phyloP scores from a whole-genome alignment of 1,140 invertebrate genomes.

The Geopemphigus sp. region DNA sequence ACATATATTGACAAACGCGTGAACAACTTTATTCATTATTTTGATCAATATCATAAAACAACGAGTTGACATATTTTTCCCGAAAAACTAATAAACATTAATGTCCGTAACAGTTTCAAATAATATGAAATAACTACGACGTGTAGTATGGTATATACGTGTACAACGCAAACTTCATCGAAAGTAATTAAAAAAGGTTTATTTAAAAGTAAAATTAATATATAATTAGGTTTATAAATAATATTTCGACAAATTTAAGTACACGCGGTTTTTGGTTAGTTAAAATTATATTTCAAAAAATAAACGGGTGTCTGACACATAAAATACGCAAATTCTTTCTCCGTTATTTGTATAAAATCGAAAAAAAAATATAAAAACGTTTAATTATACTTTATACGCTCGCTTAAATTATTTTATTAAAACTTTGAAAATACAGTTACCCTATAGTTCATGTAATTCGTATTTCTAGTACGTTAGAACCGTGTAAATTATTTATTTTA shows the following conservation, averaged over 20 bases:
- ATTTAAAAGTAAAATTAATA: neutral
- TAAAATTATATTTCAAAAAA: neutral
- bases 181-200: neutral
- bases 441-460: too few relatives aligned
- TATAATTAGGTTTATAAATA: neutral
- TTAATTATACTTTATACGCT: too few relatives aligned
- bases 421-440: too few relatives aligned
- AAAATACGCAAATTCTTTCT: too few relatives aligned
- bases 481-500: too few relatives aligned
- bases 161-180: neutral
- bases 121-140: neutral
- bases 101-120: neutral
- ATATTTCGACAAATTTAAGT: neutral
- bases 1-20: neutral
- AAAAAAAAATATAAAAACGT: too few relatives aligned
- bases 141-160: neutral
- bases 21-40: neutral
- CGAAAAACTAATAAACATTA: neutral
- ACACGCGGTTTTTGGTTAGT: neutral
- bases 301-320: neutral
- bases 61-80: neutral
- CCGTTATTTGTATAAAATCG: too few relatives aligned
- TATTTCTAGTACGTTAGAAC: too few relatives aligned
- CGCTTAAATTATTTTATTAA: too few relatives aligned
- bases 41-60: neutral